Base-by-base conservation (phyloP, 2,113 vertebrate genomes). In the Spheniscus mendiculus region DNA sequence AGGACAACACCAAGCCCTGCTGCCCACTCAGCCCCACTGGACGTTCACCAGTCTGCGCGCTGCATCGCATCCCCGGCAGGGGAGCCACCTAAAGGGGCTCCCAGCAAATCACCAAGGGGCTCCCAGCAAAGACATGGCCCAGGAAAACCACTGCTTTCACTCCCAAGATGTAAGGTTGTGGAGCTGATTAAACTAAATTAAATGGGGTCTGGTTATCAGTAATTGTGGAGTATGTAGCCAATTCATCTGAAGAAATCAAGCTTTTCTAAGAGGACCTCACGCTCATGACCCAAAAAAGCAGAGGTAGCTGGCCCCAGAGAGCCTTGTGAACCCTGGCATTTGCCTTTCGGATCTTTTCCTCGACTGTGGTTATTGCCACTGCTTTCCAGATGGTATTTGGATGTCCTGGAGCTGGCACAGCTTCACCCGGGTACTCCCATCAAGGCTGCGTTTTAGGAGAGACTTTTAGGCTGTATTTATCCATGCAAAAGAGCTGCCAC, bases 61-160 rank as follows among this genome's bases (percentile, higher is more conserved):
- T 5, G 44, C 62, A 30, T 5, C 16, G 2, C 0, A 0, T 23
- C 49, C 38, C 52, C 1, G 0, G 22, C 36, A 45, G 30, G 15
- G 9, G 2, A 76, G 15, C 8, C 3, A 2, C 21, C 44, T 65
- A 6, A 59, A 69, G 17, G 38, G 61, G 50, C 34, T 94, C 32
- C 30, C 55, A 90, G 36, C 27, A 81, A 55, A 66, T 21, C 70
- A 32, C 45, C n/a, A 30, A 38, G 40, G 21, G 23, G 4, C 16
- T 77, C 19, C 26, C 53, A 82, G n/a, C 56, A 59, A 1, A 71
- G 71, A 23, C 17, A 11, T 2, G 14, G 36, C 44, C 50, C 53
- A 83, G 26, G 29, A 72, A 86, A 89, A 61, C 1, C 3, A 2
- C 22, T 76, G 56, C 10, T 89, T 83, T 70, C 45, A 21, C 50